Base-by-base conservation (phyloP, 2,797 vertebrate genomes). In the Lacerta bilineata region DNA sequence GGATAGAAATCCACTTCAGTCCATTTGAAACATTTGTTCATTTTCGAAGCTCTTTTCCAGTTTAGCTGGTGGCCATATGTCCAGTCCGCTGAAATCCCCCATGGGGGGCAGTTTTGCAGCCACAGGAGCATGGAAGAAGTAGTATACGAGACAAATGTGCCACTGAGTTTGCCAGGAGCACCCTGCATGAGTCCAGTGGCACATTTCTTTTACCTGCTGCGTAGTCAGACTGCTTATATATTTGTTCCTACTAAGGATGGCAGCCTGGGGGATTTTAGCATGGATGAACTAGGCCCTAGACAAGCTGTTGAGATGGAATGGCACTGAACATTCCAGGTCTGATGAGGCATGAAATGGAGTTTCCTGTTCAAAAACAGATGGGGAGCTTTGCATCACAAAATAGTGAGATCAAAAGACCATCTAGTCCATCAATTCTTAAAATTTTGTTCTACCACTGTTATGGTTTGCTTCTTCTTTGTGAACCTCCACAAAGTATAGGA, bases 1-100 rank as follows among this genome's bases (percentile, higher is more conserved):
- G 84, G 90, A 90, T 93, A 64, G 39, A 27, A 74, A 89, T 74
- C 5, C 27, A 80, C 20, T 80, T 64, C 20, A 4, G 8, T 23
- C 2, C 11, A 33, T 50, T 90, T 84, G 50, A 61, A 75, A 27
- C n/a, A 61, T 80, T 84, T 61, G 33, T 74, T 79, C 23, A 33
- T 88, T 79, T 36, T 71, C 8, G n/a, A 33, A 46, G 46, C 29
- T 74, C 39, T 39, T 77, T 77, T 41, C 25, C 33, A 77, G 64
- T 88, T 71, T 3, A 11, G 46, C 8, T 17, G 11, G 43, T 84
- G 75, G 46, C 33, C n/a, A 46, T 71, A 27, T 76, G 64, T 11
- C 41, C 3, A 23, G 64, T 17, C 69, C 41, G 5, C n/a, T 55
- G 29, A 59, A 88, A 83, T 77, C 23, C 20, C 59, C 25, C 72